phyloP scores from a whole-genome alignment of 2,797 vertebrate genomes.

The Pitangus sulphuratus region DNA sequence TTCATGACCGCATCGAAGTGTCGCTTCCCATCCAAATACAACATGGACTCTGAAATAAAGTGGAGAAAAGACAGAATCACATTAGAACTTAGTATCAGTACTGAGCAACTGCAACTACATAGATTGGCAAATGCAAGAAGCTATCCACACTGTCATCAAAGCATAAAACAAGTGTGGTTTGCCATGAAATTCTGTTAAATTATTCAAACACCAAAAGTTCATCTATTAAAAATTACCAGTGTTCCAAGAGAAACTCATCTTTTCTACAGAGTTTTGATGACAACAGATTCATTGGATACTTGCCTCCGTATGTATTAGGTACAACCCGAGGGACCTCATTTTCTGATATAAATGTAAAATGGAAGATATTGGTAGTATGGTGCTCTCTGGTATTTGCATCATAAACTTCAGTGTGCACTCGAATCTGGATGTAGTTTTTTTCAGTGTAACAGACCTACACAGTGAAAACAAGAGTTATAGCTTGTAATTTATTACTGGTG shows the following conservation, averaged over 20 bases:
- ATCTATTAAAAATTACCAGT: neutral
- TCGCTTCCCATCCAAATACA: constrained; percentile 94
- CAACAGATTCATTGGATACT: constrained; percentile 15
- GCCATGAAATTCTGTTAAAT: neutral
- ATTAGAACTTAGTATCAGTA: neutral
- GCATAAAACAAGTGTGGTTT: neutral
- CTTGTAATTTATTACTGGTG: neutral
- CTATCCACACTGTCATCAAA: neutral
- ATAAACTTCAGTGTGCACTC: constrained; percentile 95
- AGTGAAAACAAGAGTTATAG: neutral
- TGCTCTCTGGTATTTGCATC: constrained; percentile 87
- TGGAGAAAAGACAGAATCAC: neutral
- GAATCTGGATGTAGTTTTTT: constrained; percentile 88
- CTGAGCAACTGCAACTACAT: neutral
- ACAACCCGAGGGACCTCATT: constrained; percentile 84
- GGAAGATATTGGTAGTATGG: constrained; percentile 94
- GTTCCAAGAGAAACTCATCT: neutral
- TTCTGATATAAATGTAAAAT: constrained; percentile 91
- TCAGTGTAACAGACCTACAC: constrained; percentile 93
- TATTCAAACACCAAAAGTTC: neutral
- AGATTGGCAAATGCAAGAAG: neutral
- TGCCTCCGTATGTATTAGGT: constrained; percentile 85
- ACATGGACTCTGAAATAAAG: constrained; percentile 89
- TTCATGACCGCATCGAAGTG: constrained; percentile 85
- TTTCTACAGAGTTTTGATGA: neutral